These are phyloP conservation scores for Muscicapa comitata DNA, from an alignment of 2,797 vertebrate genomes.

Conservation along the genomic window DNA sequence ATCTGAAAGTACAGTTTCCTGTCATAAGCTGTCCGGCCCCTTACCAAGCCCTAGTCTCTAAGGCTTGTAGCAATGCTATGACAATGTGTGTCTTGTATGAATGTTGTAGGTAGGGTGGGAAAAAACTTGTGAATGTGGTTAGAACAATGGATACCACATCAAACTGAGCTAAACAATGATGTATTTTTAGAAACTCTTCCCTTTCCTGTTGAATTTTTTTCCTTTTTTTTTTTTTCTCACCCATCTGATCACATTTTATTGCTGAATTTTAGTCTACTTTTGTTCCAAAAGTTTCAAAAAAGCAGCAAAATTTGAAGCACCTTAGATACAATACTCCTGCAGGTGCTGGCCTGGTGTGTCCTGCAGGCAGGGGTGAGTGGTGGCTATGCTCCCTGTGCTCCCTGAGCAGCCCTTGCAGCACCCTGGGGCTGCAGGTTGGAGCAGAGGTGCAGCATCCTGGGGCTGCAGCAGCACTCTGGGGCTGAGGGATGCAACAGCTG, in stretches of 20 bases:
- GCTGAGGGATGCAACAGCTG: too few species aligned
- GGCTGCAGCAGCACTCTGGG: too few species aligned
- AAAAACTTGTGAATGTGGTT: conserved; percentile 46
- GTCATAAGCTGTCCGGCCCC: neutral
- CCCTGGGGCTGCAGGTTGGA: too few species aligned
- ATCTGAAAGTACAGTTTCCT: conserved; percentile 73
- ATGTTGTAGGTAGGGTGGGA: conserved; percentile 73
- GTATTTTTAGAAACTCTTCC: conserved; percentile 26
- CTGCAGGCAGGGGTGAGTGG: neutral
- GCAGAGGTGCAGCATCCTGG: too few species aligned
- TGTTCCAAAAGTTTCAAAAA: neutral
- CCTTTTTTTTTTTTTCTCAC: neutral
- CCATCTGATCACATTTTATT: neutral
- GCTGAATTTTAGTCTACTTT: neutral
- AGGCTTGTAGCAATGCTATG: neutral
- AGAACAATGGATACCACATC: neutral
- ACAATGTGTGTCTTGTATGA: conserved; percentile 35
- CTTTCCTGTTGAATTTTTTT: neutral
- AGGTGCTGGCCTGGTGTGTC: neutral
- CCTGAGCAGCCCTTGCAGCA: neutral
- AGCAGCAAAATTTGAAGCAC: neutral
- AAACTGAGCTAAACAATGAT: neutral
- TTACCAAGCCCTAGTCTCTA: conserved; percentile 65
- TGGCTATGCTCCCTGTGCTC: neutral
- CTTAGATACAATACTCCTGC: neutral